These are phyloP conservation scores for Spheniscus mendiculus DNA, from an alignment of 2,113 vertebrate species.

Conservation along the genomic window DNA sequence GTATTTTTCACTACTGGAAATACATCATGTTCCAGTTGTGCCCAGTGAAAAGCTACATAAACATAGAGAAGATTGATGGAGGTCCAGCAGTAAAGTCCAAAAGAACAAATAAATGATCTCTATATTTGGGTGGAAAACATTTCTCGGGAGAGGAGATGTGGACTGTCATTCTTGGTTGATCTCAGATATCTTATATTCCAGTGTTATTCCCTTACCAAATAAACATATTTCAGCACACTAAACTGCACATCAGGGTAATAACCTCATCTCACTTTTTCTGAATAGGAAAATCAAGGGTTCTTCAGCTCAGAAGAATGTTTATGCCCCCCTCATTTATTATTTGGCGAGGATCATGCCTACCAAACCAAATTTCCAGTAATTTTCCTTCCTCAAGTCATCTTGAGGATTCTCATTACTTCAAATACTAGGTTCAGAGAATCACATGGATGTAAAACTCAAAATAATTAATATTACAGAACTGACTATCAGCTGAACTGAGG, in stretches of 20 bases:
- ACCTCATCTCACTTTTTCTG: background rate
- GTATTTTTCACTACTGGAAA: background rate
- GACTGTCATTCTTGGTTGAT: background rate
- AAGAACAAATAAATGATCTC: background rate
- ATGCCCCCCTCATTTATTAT: background rate
- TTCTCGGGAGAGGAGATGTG: background rate
- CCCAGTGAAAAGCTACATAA: background rate
- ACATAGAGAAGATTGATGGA: background rate
- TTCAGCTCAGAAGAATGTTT: background rate
- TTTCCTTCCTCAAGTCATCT: background rate
- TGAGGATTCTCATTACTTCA: background rate
- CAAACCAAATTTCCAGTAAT: background rate
- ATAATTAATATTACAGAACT: background rate
- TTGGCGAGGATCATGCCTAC: background rate
- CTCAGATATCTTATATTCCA: background rate
- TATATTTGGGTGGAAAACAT: background rate
- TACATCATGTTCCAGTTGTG: background rate
- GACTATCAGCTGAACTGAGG: background rate
- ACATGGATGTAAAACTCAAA: background rate
- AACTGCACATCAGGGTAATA: background rate
- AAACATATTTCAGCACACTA: background rate
- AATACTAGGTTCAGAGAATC: background rate
- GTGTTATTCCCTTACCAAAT: background rate
- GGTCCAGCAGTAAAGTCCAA: background rate
- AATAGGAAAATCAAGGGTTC: background rate